These are phyloP conservation scores for Trichechus manatus DNA, from an alignment of 2,113 vertebrate genomes.

Conservation along the genomic window DNA sequence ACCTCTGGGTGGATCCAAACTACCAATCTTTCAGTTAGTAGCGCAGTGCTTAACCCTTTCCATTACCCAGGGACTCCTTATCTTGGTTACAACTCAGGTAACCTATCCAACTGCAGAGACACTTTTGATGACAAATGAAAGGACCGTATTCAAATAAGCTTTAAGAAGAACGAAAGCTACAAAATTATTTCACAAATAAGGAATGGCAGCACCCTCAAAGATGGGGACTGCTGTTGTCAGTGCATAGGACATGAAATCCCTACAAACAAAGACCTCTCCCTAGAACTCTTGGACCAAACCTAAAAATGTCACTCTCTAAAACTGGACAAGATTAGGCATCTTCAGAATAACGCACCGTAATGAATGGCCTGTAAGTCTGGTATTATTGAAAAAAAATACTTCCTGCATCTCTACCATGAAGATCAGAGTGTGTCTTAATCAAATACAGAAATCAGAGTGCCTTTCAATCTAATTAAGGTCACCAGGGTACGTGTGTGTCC, in stretches of 20 bases:
- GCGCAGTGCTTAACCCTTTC: background rate
- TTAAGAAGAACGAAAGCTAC: conserved; percentile 37
- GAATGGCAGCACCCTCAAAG: background rate
- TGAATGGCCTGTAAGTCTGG: background rate
- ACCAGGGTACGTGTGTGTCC: background rate
- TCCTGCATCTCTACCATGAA: background rate
- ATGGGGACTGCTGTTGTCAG: background rate
- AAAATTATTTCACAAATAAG: background rate
- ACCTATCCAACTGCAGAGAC: conserved; percentile 1
- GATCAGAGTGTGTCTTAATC: conserved; percentile 19
- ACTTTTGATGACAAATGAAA: background rate
- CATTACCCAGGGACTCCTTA: background rate
- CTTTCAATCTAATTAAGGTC: conserved; percentile 49
- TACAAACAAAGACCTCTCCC: background rate
- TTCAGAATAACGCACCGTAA: conserved; percentile 3
- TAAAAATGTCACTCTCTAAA: background rate
- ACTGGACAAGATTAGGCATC: background rate
- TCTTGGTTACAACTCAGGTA: conserved; percentile 7
- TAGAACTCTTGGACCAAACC: background rate
- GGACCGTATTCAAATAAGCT: background rate
- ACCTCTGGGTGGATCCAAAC: too few relatives aligned
- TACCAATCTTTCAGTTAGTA: background rate
- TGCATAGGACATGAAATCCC: background rate
- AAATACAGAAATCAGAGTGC: conserved; percentile 20
- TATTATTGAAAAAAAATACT: conserved; percentile 7